phyloP scores from a whole-genome alignment of 2,888 invertebrate species.

The Phengaris alcon region DNA sequence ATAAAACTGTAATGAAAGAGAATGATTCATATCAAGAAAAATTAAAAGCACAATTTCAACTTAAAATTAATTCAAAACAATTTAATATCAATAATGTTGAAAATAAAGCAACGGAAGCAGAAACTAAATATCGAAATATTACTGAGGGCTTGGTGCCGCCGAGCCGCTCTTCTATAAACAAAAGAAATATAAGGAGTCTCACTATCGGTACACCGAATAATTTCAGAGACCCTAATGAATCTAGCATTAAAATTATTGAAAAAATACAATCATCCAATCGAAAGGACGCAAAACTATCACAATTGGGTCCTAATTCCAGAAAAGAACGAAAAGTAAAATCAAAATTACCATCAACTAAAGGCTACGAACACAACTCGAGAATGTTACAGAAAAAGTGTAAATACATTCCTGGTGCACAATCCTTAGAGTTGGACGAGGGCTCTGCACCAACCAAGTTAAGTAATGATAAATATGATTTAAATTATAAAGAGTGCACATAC shows the following conservation, averaged over 20 bases:
- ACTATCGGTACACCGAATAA: neutral
- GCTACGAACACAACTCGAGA: neutral
- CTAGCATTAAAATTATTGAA: neutral
- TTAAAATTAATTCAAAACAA: neutral
- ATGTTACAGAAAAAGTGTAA: constrained; percentile 3
- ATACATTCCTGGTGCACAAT: neutral
- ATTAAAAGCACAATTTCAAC: neutral
- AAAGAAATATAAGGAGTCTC: constrained; percentile 22
- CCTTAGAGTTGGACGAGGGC: neutral
- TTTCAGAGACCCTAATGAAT: neutral
- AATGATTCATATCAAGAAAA: neutral
- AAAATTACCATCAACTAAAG: neutral
- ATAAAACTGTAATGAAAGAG: neutral
- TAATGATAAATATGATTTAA: neutral
- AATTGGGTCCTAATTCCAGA: neutral
- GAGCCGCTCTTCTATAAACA: neutral
- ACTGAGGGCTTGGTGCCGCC: neutral
- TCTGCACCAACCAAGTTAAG: neutral
- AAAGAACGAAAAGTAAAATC: constrained; percentile 1
- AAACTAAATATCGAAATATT: constrained; percentile 5
- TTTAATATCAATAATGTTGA: neutral
- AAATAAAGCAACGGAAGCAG: neutral
- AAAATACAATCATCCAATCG: neutral
- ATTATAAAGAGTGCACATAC: neutral
- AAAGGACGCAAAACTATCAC: neutral